Base-by-base conservation (phyloP, 2,797 vertebrate genomes). In the Chrysocyon brachyurus region DNA sequence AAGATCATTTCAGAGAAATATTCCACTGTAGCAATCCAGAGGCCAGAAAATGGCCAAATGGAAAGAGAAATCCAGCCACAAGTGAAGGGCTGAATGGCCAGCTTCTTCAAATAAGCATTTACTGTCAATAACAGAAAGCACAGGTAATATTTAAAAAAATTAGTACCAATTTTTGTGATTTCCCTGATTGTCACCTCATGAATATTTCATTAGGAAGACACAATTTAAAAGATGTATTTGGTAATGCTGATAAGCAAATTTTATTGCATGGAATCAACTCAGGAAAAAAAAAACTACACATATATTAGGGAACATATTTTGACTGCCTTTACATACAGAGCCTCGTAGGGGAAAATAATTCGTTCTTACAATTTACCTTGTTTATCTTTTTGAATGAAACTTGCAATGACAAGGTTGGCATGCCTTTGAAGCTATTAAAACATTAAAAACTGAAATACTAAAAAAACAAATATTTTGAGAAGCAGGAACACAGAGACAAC, bases 341-440 rank as follows among this genome's bases (percentile, higher is more conserved):
- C 6, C 24, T 87, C 26, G 14, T 1, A 21, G 6, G 8, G 24
- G 57, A n/a, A 36, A 77, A 78, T 40, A 46, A 81, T 90, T 57
- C 26, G 24, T 78, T 78, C 19, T 78, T 84, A 78, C 56, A 82
- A 78, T 19, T 83, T 66, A 33, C 16, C 70, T 95, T 75, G 73
- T 94, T 92, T 96, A 22, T 87, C 87, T 83, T 90, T 36, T 56
- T 77, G 56, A 92, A 92, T 79, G n/a, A 94, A 96, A 86, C 36
- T 87, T 22, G 21, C 77, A 78, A 31, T 83, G 75, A 88, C 75
- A 78, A 95, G 66, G 59, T 7, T 63, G 16, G 14, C 75, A 31
- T 6, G 46, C 57, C 28, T 64, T 79, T 49, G 56, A 88, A 92
- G 31, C 28, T 81, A 86, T 70, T 57, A 92, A 89, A 83, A 64